These are phyloP conservation scores for Acropora tenuis DNA, from an alignment of 64 coral and sea anemone species.

Conservation along the genomic window DNA sequence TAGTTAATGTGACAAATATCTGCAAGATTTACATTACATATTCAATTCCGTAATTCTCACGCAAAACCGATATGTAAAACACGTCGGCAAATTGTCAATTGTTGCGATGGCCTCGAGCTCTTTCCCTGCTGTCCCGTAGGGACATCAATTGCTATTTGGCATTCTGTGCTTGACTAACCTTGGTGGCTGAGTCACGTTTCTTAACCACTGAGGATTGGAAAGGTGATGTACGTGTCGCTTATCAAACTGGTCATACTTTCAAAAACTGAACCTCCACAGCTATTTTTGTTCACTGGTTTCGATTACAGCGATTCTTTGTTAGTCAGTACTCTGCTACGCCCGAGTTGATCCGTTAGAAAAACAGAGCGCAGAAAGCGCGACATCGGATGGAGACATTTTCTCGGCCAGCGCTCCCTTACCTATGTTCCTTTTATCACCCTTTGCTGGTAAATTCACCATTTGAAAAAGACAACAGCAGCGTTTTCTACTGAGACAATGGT, in stretches of 20 bases:
- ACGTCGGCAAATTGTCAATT: background rate
- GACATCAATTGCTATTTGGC: too few relatives aligned
- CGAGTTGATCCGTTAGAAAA: background rate
- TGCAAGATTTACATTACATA: background rate
- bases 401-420: background rate
- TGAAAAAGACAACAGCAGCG: too few relatives aligned
- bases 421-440: background rate
- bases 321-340: background rate
- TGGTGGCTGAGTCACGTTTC: too few relatives aligned
- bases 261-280: background rate
- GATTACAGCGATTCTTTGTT: background rate
- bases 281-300: background rate
- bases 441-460: too few relatives aligned
- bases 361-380: background rate
- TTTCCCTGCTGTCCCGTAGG: too few relatives aligned
- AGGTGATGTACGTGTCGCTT: too few relatives aligned
- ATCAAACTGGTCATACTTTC: background rate
- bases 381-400: background rate
- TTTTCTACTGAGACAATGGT: too few relatives aligned
- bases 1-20: background rate
- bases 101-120: background rate
- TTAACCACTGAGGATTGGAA: too few relatives aligned
- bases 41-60: background rate
- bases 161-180: too few relatives aligned
- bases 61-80: background rate